Conservation (phyloP, 2,113 vertebrate genomes). For the Larimichthys polyactis region DNA sequence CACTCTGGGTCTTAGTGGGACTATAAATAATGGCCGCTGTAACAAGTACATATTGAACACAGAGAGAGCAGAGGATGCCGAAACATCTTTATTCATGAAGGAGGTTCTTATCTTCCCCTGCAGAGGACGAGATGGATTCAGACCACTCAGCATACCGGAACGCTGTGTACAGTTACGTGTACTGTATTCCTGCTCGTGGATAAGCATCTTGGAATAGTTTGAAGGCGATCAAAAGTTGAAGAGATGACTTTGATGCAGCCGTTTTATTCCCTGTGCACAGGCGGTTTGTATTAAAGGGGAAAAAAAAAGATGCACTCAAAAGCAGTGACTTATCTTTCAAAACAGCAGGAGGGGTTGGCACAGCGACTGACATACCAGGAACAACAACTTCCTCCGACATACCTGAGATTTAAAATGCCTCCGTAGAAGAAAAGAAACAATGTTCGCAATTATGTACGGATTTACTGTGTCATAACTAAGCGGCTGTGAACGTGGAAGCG, state of each 20-base stretch:
- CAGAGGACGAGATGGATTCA: conserved; percentile 38
- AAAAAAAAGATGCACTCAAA: too few relatives aligned
- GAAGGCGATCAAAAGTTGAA: not conserved
- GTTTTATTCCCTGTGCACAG: not conserved
- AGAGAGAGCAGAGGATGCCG: conserved; percentile 48
- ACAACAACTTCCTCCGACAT: conserved; percentile 2
- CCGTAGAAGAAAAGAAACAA: not conserved
- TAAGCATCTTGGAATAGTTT: conserved; percentile 13
- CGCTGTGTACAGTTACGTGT: conserved; percentile 10
- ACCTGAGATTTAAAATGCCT: not conserved
- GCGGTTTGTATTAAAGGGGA: too few relatives aligned
- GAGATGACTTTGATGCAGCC: not conserved
- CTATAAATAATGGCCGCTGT: conserved; percentile 76
- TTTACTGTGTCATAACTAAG: too few relatives aligned
- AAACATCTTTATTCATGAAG: conserved; percentile 77
- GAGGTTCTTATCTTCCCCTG: conserved; percentile 52
- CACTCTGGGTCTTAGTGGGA: conserved; percentile 55
- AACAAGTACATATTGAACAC: conserved; percentile 65
- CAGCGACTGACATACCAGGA: not conserved
- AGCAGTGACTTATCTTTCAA: too few relatives aligned
- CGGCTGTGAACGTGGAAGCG: too few relatives aligned
- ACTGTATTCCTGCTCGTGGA: conserved; percentile 16
- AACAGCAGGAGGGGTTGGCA: not conserved
- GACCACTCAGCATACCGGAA: conserved; percentile 31
- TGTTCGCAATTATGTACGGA: too few relatives aligned